A percentile compares a stretch with the other conserved stretches of the same genome.
Evolutionary conservation across 1,140 invertebrate species (phyloP).

Genomic region (Cheumatopsyche charites): DNA sequence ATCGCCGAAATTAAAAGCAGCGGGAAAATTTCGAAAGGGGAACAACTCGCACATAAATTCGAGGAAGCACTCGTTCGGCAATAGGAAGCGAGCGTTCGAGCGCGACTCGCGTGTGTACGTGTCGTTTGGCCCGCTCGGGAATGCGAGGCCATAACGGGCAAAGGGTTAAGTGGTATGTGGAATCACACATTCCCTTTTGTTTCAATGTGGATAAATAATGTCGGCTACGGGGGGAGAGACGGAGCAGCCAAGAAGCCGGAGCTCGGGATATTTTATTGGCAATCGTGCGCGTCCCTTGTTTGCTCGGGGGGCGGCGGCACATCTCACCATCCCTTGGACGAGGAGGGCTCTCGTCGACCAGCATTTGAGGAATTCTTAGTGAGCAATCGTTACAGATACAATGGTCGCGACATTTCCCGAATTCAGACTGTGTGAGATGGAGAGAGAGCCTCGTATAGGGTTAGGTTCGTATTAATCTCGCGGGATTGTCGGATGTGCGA

Average conservation of each 20-base stretch:
- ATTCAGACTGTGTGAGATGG: no score
- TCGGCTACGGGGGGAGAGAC: background rate
- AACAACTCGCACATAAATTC: no score
- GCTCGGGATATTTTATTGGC: conserved; percentile 37
- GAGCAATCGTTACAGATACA: conserved; percentile 31
- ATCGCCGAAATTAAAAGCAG: no score
- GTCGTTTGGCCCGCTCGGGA: conserved; percentile 39
- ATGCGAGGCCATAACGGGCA: conserved; percentile 40
- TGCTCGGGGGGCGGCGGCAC: background rate
- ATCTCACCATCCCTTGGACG: background rate
- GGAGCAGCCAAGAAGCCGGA: conserved; percentile 26
- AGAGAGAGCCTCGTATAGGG: background rate
- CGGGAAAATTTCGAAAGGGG: no score
- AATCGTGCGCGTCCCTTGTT: conserved; percentile 38
- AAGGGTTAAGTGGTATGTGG: conserved; percentile 40
- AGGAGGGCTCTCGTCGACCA: background rate
- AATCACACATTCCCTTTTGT: conserved; percentile 43
- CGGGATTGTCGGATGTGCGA: background rate
- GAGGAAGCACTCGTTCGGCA: conserved; percentile 7
- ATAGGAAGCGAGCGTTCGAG: conserved; percentile 11
- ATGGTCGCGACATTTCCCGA: conserved; percentile 31
- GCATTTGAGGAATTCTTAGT: conserved; percentile 27
- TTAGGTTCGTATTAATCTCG: conserved; percentile 26
- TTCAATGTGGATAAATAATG: conserved; percentile 44
- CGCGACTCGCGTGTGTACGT: conserved; percentile 34